These are phyloP conservation scores for Hirudinaria manillensis DNA, from an alignment of 2,888 invertebrate genomes.

Conservation along the genomic window DNA sequence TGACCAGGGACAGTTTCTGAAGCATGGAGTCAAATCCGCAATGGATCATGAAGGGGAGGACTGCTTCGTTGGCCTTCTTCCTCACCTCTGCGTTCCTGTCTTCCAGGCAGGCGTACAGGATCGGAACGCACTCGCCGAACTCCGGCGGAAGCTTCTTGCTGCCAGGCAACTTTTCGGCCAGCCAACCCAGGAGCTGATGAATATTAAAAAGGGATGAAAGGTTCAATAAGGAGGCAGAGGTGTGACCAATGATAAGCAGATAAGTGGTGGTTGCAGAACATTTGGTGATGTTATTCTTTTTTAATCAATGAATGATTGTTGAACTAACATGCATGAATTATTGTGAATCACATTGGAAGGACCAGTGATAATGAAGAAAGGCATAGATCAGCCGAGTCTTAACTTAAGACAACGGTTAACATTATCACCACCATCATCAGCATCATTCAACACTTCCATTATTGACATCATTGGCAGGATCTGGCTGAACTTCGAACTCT, in stretches of 20 bases:
- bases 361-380: too few species aligned
- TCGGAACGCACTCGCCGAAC: conserved; percentile 69
- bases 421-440: background rate
- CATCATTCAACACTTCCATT: too few species aligned
- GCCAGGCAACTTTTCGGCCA: conserved; percentile 70
- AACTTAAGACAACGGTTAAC: background rate
- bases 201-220: background rate
- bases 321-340: too few species aligned
- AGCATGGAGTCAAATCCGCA: conserved; percentile 74
- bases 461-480: too few species aligned
- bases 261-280: too few species aligned
- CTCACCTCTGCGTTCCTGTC: conserved; percentile 86
- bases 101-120: conserved; percentile 74
- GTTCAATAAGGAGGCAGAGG: background rate
- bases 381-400: too few species aligned
- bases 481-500: too few species aligned
- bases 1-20: conserved; percentile 50
- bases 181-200: conserved; percentile 69
- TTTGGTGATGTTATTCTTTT: too few species aligned
- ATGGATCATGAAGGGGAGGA: conserved; percentile 86
- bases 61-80: conserved; percentile 80
- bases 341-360: too few species aligned
- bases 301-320: background rate
- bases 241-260: too few species aligned
- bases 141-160: conserved; percentile 58